A percentile compares a stretch with the other conserved stretches of the same genome.
These are phyloP conservation scores for Cheilosia scutellata DNA, from an alignment of 2,888 invertebrate genomes.

Conservation along the genomic window DNA sequence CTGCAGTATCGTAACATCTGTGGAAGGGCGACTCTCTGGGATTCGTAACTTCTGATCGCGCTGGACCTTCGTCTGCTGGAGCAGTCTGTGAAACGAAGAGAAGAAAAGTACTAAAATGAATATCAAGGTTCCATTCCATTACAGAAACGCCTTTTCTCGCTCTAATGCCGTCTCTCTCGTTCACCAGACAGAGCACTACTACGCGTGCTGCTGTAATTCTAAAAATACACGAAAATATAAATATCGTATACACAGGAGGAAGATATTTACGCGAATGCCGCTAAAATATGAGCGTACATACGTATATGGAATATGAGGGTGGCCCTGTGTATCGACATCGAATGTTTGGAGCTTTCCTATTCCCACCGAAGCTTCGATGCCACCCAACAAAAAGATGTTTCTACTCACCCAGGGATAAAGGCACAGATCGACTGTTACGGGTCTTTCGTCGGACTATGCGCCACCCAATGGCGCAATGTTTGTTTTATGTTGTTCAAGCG, in stretches of 20 bases:
- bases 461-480: constrained; percentile 69
- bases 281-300: constrained; percentile 61
- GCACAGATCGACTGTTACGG: constrained; percentile 34
- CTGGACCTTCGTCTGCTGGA: constrained; percentile 69
- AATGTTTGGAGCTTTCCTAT: constrained; percentile 58
- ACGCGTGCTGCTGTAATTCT: constrained; percentile 75
- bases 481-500: constrained; percentile 50
- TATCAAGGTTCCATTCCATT: constrained; percentile 73
- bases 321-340: constrained; percentile 63
- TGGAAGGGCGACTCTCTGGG: constrained; percentile 62
- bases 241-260: constrained; percentile 70
- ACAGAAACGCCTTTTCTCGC: constrained; percentile 63
- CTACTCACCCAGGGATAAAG: constrained; percentile 43
- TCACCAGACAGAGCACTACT: constrained; percentile 47
- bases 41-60: constrained; percentile 66
- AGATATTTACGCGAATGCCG: constrained; percentile 71
- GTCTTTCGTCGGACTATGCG: constrained; percentile 41
- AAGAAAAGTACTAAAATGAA: constrained; percentile 67
- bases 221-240: constrained; percentile 73
- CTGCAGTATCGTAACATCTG: constrained; percentile 64
- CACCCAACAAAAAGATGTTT: background rate
- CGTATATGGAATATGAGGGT: constrained; percentile 70
- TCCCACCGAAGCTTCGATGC: constrained; percentile 43
- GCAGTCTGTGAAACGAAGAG: constrained; percentile 64
- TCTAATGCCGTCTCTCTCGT: constrained; percentile 40